A percentile compares a stretch with the other conserved stretches of the same genome.
Conservation (phyloP, 35 echinoderm and acorn worm genomes). For the Lytechinus pictus region DNA sequence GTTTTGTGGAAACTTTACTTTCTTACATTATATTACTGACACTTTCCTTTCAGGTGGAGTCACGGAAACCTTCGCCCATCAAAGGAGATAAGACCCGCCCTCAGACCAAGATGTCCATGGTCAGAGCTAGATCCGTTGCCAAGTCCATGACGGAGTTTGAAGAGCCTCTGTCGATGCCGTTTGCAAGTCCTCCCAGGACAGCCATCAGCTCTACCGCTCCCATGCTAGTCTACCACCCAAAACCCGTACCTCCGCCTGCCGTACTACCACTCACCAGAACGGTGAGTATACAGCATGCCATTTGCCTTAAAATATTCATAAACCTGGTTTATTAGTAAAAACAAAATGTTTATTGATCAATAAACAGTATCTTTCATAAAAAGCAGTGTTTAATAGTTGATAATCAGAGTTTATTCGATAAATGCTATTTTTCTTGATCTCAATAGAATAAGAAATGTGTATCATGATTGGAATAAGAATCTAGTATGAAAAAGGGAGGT, state of each 20-base stretch:
- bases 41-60: background rate
- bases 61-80: background rate
- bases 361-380: too few relatives aligned
- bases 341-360: too few relatives aligned
- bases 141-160: constrained; percentile 24
- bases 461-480: too few relatives aligned
- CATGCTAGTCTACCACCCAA: constrained; percentile 76
- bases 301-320: too few relatives aligned
- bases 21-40: too few relatives aligned
- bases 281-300: constrained; percentile 48
- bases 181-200: background rate
- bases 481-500: background rate
- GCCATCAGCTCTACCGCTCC: constrained; percentile 27
- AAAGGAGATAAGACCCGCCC: constrained; percentile 24
- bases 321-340: too few relatives aligned
- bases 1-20: too few relatives aligned
- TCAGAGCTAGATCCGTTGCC: constrained; percentile 23
- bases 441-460: too few relatives aligned
- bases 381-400: too few relatives aligned
- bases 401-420: too few relatives aligned
- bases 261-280: constrained; percentile 87
- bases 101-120: constrained; percentile 39
- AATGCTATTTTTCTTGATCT: too few relatives aligned
- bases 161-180: constrained; percentile 16
- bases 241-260: constrained; percentile 74